These are phyloP conservation scores for Apis dorsata DNA, from an alignment of 1,140 invertebrate species.

Conservation along the genomic window DNA sequence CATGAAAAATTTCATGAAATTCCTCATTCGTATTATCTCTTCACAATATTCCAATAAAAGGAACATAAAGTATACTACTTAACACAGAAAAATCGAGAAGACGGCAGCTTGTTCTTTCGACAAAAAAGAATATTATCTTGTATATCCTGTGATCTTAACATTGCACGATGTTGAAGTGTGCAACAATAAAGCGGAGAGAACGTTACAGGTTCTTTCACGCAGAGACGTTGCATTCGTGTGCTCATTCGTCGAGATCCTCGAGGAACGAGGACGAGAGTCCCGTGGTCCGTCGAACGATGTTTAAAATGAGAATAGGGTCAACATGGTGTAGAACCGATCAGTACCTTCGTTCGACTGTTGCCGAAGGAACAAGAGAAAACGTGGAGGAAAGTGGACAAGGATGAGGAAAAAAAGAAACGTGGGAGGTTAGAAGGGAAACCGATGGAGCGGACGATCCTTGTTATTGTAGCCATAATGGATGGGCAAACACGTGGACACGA, in stretches of 20 bases:
- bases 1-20: background rate
- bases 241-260: conserved; percentile 4
- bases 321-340: conserved; percentile 51
- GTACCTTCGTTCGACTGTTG: conserved; percentile 48
- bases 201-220: conserved; percentile 41
- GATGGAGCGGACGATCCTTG: conserved; percentile 62
- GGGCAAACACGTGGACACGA: conserved; percentile 60
- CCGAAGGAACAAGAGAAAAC: conserved; percentile 12
- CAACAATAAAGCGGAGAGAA: conserved; percentile 6
- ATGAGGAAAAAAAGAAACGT: conserved; percentile 37
- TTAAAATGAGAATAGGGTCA: conserved; percentile 60
- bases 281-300: conserved; percentile 35
- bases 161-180: conserved; percentile 3
- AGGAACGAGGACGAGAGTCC: conserved; percentile 33
- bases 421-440: conserved; percentile 54
- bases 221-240: conserved; percentile 33
- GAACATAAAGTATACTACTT: background rate
- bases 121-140: background rate
- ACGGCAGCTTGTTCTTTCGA: background rate
- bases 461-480: conserved; percentile 67
- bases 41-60: background rate
- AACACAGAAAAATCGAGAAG: background rate
- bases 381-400: conserved; percentile 17
- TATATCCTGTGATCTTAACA: background rate
- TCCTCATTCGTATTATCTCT: background rate